Evolutionary conservation across 2,888 invertebrate genomes (phyloP), one percentile per base, ranked within the genome.

Genomic region (Pheosia tremula): DNA sequence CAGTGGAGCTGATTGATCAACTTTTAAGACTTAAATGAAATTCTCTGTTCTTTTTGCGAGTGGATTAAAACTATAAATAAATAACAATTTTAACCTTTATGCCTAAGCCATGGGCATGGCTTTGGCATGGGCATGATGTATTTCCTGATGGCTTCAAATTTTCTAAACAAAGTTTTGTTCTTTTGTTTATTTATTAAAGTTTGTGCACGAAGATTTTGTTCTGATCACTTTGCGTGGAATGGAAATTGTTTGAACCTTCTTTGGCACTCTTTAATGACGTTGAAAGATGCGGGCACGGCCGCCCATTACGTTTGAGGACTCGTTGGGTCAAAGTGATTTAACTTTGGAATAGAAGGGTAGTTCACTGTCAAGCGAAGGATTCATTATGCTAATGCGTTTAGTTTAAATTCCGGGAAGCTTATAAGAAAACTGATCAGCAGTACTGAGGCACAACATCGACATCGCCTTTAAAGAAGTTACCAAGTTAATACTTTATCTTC

Each of bases 201-300:
- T 67, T 43, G 36, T n/a, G 61, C 57, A 62, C 65, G 65, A 71
- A 59, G 63, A 57, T 74, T 74, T 68, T 63, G 64, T 67, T 69
- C 66, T 68, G 71, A 68, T 71, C 62, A 69, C 64, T 67, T 77
- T 67, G 61, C 43, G 37, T 13, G 13, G 55, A 66, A 67, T 65
- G 60, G 57, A 71, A 77, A 71, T 71, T 74, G 75, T 69, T 66
- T 59, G 54, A 66, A 62, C 56, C 54, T 62, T 73, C 64, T 73
- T 76, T 71, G 56, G 57, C 53, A 65, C 49, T 62, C 58, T 64
- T 58, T 67, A 71, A 69, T 64, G 58, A 66, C 62, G 60, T 67
- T 59, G 58, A 53, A 64, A 68, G 58, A 67, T 57, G 55, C 65
- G 54, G 56, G 57, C 38, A 57, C 55, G 58, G 43, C 41, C n/a